Evolutionary conservation across 1,140 invertebrate genomes (phyloP).

Genomic region (Cotesia glomerata): DNA sequence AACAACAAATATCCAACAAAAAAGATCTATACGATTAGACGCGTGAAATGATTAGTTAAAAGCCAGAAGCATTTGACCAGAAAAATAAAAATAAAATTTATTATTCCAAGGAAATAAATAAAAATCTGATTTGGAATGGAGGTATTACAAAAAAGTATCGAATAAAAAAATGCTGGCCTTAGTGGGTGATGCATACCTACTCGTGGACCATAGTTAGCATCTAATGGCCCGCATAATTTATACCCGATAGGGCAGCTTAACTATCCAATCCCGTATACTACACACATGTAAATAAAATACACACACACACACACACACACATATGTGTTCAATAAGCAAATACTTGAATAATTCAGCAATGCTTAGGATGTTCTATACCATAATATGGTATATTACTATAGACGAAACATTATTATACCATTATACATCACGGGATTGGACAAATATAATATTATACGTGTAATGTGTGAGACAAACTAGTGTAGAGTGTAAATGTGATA

Average conservation of each 20-base stretch:
- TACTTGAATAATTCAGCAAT: too few species aligned
- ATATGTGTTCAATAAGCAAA: not conserved
- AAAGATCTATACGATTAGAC: too few species aligned
- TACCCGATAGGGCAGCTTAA: slow-evolving; percentile 49
- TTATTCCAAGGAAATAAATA: too few species aligned
- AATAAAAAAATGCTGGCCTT: not conserved
- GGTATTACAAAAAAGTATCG: too few species aligned
- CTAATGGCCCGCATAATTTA: slow-evolving; percentile 58
- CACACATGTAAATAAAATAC: not conserved
- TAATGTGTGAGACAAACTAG: not conserved
- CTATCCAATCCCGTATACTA: slow-evolving; percentile 39
- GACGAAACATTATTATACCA: too few species aligned
- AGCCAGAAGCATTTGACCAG: too few species aligned
- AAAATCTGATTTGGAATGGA: too few species aligned
- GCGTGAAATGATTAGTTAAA: too few species aligned
- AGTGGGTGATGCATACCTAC: slow-evolving; percentile 48
- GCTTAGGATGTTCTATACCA: too few species aligned
- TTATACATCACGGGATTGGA: not conserved
- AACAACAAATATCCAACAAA: too few species aligned
- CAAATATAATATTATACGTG: not conserved
- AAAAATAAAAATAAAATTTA: too few species aligned
- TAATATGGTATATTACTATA: too few species aligned
- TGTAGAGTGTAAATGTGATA: not conserved
- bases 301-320: not conserved
- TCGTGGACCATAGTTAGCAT: slow-evolving; percentile 47